phyloP scores from a whole-genome alignment of 2,113 vertebrate genomes.

The Bombycilla garrulus region DNA sequence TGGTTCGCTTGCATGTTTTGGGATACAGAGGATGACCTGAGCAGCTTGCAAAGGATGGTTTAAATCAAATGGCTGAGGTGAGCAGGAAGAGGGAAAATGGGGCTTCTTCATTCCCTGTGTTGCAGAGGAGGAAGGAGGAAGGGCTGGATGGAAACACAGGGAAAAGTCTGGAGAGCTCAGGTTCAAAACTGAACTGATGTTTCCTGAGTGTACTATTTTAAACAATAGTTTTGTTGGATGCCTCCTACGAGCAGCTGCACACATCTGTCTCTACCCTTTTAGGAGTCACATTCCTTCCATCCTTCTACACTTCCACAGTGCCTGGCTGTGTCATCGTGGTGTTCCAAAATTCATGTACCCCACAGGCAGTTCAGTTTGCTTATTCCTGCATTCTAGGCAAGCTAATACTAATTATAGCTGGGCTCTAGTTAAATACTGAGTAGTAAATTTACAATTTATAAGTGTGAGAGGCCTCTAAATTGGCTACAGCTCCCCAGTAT shows the following conservation, averaged over 20 bases:
- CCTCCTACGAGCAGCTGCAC: neutral
- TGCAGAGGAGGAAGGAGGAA: neutral
- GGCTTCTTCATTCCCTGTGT: neutral
- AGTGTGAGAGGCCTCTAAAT: neutral
- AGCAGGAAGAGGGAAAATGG: neutral
- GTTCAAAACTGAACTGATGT: neutral
- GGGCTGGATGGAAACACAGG: neutral
- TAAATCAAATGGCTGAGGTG: neutral
- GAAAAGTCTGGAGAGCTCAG: neutral
- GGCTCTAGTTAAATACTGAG: neutral
- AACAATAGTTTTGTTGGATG: neutral
- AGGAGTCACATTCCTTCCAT: neutral
- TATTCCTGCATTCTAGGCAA: neutral
- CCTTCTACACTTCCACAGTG: neutral
- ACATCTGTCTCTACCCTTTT: neutral
- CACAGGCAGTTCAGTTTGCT: neutral
- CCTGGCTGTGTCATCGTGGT: neutral
- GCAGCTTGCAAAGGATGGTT: neutral
- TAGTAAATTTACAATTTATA: neutral
- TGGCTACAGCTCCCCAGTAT: neutral
- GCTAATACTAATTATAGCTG: neutral
- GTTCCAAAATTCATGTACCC: neutral
- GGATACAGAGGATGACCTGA: neutral
- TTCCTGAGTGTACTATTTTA: neutral
- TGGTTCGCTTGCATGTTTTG: neutral